Base-by-base conservation (phyloP, 2,888 invertebrate genomes). In the Plagiodera versicolora region DNA sequence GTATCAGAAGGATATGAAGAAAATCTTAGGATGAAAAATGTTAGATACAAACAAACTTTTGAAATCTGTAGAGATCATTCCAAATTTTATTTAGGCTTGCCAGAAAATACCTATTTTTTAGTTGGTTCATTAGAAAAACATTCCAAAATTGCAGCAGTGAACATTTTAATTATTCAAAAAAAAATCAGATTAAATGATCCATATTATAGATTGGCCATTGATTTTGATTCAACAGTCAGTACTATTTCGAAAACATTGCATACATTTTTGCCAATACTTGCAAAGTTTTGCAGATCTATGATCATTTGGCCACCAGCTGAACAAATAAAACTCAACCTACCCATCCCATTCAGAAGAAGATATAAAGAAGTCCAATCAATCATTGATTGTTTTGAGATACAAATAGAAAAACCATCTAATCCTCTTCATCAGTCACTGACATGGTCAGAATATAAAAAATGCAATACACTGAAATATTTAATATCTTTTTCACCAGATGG, bases 341-440 rank as follows among this genome's bases (percentile, higher is more conserved):
- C 58, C 3, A 61, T 67, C 10, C 19, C 60, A 30, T 64, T 66
- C 30, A 19, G 63, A 24, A 9, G 1, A 9, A 55, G 30, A 20
- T 66, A 59, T 44, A 10, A 20, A 14, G 18, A 61, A 46, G 63
- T 67, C 3, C 24, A 19, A 11, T 56, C 32, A 9, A 66, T 64
- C 9, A 66, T 66, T 35, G 60, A 66, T 54, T 62, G 64, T 35
- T 46, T 64, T n/a, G 66, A 61, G 46, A 66, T 61, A 30, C 46
- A 60, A 16, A 56, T 64, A 19, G 30, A 62, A 60, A 66, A 64
- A 30, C 62, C 66, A 17, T 56, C 56, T n/a, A 47, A 59, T 9
- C 50, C 66, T 9, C 11, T 60, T 0, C 17, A 61, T n/a, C 63
- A 67, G 53, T 19, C 66, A 16, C 44, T 50, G 2, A 60, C 58